These are phyloP conservation scores for Alentia gelatinosa DNA, from an alignment of 2,888 invertebrate species.

Conservation along the genomic window DNA sequence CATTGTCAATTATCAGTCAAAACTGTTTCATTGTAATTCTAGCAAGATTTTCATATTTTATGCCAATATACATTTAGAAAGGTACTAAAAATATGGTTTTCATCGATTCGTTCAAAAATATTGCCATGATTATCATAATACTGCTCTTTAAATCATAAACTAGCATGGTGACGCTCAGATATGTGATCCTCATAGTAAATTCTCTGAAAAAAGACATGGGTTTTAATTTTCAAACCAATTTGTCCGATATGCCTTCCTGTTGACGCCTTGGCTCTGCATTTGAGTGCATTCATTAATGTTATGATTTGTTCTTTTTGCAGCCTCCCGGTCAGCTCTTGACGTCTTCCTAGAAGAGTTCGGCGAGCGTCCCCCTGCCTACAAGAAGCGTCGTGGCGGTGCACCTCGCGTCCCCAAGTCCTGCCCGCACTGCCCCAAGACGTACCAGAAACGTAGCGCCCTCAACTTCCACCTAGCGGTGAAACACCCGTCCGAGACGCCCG, in stretches of 20 bases:
- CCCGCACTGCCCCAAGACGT: background rate
- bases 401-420: background rate
- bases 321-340: background rate
- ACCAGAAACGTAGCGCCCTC: background rate
- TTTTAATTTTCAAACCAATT: no score
- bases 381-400: background rate
- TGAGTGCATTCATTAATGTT: background rate
- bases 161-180: no score
- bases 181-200: background rate
- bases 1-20: no score
- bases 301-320: background rate
- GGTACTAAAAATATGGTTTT: no score
- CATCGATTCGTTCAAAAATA: no score
- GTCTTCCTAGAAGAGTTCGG: background rate
- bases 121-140: no score
- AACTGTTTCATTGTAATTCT: no score
- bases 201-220: background rate
- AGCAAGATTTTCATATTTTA: no score
- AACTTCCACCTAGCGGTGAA: background rate
- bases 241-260: no score
- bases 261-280: no score
- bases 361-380: background rate
- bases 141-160: background rate
- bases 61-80: no score
- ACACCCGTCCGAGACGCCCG: background rate